Conservation (phyloP, 2,113 vertebrate genomes). For the Lathamus discolor region DNA sequence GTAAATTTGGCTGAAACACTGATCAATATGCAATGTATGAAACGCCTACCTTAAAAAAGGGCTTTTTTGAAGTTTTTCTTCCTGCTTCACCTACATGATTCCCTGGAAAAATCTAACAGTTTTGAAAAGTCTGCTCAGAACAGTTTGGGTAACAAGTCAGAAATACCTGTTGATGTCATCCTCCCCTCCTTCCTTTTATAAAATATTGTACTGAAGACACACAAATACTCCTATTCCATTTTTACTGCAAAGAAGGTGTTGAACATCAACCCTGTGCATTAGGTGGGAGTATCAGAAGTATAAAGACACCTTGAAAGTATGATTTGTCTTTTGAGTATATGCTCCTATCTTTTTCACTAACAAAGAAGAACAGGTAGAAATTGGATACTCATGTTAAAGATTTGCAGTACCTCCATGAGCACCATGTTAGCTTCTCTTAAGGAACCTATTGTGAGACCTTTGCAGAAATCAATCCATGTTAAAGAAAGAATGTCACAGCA, state of each 20-base stretch:
- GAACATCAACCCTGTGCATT: background rate
- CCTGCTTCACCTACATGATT: background rate
- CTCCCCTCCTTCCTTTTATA: background rate
- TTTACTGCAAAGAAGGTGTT: background rate
- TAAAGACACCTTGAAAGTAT: background rate
- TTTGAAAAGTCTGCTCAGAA: background rate
- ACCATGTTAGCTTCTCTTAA: background rate
- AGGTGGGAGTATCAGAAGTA: background rate
- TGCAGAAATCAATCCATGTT: background rate
- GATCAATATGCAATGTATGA: background rate
- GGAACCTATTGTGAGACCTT: background rate
- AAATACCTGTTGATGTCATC: background rate
- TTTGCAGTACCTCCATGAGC: background rate
- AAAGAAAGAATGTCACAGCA: background rate
- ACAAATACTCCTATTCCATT: background rate
- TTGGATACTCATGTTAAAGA: background rate
- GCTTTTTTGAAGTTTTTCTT: background rate
- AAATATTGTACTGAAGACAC: background rate
- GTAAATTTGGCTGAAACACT: background rate
- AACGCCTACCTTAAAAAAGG: background rate
- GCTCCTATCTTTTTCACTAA: background rate
- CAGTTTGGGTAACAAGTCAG: background rate
- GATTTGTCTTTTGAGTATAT: background rate
- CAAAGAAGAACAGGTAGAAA: background rate
- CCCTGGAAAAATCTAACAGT: background rate